Evolutionary conservation across 2,888 invertebrate genomes (phyloP), one percentile per base, ranked within the genome.

Genomic region (Erannis defoliaria): DNA sequence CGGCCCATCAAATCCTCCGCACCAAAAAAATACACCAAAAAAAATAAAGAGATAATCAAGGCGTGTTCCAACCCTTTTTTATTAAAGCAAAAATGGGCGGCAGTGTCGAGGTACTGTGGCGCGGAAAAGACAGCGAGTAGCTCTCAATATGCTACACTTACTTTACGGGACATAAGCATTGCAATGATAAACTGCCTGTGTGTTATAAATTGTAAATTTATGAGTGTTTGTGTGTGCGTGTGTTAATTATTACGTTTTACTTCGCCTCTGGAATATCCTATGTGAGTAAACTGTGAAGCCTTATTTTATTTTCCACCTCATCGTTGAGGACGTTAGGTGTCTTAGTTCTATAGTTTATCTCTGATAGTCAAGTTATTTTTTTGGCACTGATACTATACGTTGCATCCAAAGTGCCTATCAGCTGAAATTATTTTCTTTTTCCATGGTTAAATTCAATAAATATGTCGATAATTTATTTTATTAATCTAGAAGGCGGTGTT

Each of bases 181-280:
- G 53, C 37, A 43, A 55, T 55, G 37, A 42, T 66, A 60, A 60
- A 63, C 61, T 72, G 66, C 9, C 29, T n/a, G 33, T 73, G 73
- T 75, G 73, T 74, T 51, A 62, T 50, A 42, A 55, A 59, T 63
- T 58, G 70, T 60, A 64, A 56, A 45, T 60, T 51, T 53, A 38
- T 62, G 42, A 40, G 63, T 65, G 74, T 74, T 70, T 71, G 57
- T 71, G 70, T 73, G 72, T 67, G 70, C 63, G 67, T 51, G 65
- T 68, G 57, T 54, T 53, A 43, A 40, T 45, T 50, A 46, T 48
- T 66, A 54, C 26, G 70, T 76, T 79, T 71, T 69, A 72, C 68
- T 67, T 66, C 72, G 70, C 77, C 75, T 78, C 73, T 73, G 66
- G 58, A 67, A 51, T 68, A 79, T 73, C 80, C 78, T 72, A 72